Evolutionary conservation across 1,140 invertebrate genomes (phyloP).

Genomic region (Scaptomyza pallida): DNA sequence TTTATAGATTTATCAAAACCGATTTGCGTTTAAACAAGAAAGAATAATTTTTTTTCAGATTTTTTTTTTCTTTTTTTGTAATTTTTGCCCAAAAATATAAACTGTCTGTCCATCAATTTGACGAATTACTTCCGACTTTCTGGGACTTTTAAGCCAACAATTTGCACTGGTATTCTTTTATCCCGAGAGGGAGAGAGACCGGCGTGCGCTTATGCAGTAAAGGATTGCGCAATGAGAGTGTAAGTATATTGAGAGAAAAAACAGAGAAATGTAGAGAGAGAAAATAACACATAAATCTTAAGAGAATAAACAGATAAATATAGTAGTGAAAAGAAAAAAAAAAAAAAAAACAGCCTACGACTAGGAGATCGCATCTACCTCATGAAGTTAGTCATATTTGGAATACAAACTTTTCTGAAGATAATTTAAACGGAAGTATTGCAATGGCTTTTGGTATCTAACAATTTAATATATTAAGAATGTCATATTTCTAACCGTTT

Average conservation of each 20-base stretch:
- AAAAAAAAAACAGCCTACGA: background rate
- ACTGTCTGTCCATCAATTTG: constrained; percentile 60
- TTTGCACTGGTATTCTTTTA: constrained; percentile 39
- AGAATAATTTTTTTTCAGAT: background rate
- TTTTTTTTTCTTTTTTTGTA: no score
- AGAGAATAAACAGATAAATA: background rate
- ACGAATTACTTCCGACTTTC: constrained; percentile 65
- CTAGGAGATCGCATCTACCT: no score
- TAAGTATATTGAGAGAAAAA: background rate
- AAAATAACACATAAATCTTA: no score
- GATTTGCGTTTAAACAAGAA: background rate
- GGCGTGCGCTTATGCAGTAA: constrained; percentile 4
- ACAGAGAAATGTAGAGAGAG: background rate
- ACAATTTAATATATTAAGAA: no score
- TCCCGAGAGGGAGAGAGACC: constrained; percentile 6
- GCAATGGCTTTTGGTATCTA: no score
- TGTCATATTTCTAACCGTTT: no score
- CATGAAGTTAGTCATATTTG: background rate
- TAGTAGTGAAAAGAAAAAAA: no score
- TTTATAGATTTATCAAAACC: background rate
- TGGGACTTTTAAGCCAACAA: constrained; percentile 50
- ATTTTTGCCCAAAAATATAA: constrained; percentile 60
- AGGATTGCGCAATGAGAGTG: constrained; percentile 31
- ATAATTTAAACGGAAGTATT: background rate
- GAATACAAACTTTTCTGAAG: background rate